These are phyloP conservation scores for Carpatolechia fugitivella DNA, from an alignment of 2,888 invertebrate genomes.

Conservation along the genomic window DNA sequence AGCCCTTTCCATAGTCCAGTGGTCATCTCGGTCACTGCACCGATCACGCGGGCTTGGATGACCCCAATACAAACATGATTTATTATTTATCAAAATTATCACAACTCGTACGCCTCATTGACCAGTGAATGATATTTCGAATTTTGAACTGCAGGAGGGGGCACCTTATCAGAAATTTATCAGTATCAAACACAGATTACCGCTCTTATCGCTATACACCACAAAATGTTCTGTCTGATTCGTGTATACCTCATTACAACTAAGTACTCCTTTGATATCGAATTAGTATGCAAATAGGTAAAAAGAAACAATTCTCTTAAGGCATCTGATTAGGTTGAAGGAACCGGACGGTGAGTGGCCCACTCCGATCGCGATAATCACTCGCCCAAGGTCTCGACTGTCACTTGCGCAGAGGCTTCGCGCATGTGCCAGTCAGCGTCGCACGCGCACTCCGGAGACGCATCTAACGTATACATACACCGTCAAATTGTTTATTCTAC, in stretches of 20 bases:
- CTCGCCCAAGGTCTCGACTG: conserved; percentile 60
- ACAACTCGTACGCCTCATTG: background rate
- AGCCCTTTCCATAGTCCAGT: background rate
- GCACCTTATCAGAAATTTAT: no score
- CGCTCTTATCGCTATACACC: no score
- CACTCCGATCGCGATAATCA: conserved; percentile 33
- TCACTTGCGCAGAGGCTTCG: conserved; percentile 52
- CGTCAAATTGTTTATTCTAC: conserved; percentile 10
- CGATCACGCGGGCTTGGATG: background rate
- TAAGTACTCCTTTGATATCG: no score
- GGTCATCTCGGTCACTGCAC: background rate
- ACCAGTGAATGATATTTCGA: background rate
- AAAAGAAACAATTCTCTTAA: background rate
- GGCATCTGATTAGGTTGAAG: conserved; percentile 3
- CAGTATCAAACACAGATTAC: no score
- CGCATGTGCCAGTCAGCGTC: conserved; percentile 35
- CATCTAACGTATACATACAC: conserved; percentile 1
- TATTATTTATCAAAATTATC: no score
- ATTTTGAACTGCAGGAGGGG: background rate
- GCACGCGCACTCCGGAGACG: conserved; percentile 39
- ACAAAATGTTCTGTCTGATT: no score
- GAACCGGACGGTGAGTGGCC: background rate
- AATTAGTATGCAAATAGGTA: no score
- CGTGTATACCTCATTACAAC: no score
- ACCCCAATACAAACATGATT: background rate